These are phyloP conservation scores for Fopius arisanus DNA, from an alignment of 1,140 invertebrate genomes.

Conservation along the genomic window DNA sequence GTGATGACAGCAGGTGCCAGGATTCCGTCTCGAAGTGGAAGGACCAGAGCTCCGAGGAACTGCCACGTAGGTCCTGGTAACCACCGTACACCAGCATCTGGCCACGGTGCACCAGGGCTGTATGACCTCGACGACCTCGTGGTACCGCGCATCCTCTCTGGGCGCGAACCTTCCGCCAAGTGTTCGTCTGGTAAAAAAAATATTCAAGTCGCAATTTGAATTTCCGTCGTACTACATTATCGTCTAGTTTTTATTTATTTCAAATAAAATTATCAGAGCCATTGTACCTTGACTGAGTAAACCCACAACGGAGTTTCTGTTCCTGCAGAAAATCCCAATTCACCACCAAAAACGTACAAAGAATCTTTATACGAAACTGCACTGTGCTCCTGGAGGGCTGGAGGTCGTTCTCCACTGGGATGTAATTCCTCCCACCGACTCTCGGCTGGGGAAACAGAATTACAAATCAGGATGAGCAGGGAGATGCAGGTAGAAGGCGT, in stretches of 20 bases:
- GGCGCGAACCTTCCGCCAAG: constrained; percentile 74
- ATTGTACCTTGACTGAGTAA: constrained; percentile 81
- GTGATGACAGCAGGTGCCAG: constrained; percentile 73
- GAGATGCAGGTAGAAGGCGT: not conserved
- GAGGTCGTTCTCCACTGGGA: constrained; percentile 75
- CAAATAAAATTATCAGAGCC: no score
- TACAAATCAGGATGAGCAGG: not conserved
- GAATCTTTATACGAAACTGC: constrained; percentile 78
- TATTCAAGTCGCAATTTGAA: no score
- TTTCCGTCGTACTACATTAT: no score
- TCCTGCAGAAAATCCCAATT: constrained; percentile 80
- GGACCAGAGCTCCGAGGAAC: constrained; percentile 85
- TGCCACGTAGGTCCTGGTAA: constrained; percentile 86
- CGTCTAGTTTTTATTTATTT: no score
- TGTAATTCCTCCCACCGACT: constrained; percentile 76
- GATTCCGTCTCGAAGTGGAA: constrained; percentile 85
- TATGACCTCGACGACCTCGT: constrained; percentile 81
- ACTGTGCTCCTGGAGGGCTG: constrained; percentile 84
- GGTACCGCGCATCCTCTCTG: constrained; percentile 72
- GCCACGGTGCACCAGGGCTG: constrained; percentile 79
- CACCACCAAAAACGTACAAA: constrained; percentile 89
- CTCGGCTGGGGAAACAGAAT: constrained; percentile 62
- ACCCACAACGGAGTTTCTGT: constrained; percentile 89
- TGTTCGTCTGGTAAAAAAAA: constrained; percentile 65
- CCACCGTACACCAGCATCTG: constrained; percentile 89